Conservation (phyloP, 2,888 invertebrate species). For the Camponotus fellah region DNA sequence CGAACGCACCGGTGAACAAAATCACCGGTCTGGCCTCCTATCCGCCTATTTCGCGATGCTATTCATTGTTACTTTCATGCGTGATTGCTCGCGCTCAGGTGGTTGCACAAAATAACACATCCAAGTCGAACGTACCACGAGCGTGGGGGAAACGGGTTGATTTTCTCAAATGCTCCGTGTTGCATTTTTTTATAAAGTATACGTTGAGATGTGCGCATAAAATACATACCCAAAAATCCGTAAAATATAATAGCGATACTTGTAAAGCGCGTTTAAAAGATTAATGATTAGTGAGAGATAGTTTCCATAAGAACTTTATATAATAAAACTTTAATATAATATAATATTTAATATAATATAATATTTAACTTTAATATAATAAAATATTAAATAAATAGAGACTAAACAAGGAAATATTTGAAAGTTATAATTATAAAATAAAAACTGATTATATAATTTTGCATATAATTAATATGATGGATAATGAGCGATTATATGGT, state of each 20-base stretch:
- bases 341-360: too few species aligned
- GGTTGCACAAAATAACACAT: constrained; percentile 63
- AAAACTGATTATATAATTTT: too few species aligned
- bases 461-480: too few species aligned
- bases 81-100: constrained; percentile 57
- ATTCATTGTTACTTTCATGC: constrained; percentile 68
- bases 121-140: constrained; percentile 37
- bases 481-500: too few species aligned
- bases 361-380: too few species aligned
- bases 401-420: too few species aligned
- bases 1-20: constrained; percentile 54
- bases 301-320: too few species aligned
- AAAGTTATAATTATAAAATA: too few species aligned
- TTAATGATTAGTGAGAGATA: neutral
- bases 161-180: constrained; percentile 54
- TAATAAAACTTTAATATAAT: too few species aligned
- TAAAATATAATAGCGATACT: neutral
- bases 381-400: too few species aligned
- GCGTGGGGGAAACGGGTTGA: constrained; percentile 12
- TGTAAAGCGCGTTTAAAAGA: neutral
- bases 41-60: constrained; percentile 60
- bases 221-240: neutral
- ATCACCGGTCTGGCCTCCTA: constrained; percentile 67
- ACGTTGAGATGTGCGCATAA: neutral
- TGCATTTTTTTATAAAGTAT: constrained; percentile 44